These are phyloP conservation scores for Protosalanx chinensis DNA, from an alignment of 2,797 vertebrate genomes.

Conservation along the genomic window DNA sequence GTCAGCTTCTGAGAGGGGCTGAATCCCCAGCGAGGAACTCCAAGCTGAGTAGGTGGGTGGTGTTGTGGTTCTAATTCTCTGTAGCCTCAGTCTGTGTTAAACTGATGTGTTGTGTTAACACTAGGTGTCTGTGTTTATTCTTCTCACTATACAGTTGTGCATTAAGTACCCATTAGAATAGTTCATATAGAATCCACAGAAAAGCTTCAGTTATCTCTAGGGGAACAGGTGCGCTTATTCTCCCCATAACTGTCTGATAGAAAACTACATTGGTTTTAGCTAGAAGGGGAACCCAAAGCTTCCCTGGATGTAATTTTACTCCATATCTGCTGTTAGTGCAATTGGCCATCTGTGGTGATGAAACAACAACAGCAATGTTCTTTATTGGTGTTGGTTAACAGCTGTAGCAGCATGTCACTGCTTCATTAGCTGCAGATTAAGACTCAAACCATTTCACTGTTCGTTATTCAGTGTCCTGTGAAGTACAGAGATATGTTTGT, in stretches of 20 bases:
- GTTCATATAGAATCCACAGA: slow-evolving; percentile 9
- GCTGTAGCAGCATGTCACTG: no score
- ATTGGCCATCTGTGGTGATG: no score
- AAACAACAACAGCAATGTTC: no score
- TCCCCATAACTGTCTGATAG: not conserved
- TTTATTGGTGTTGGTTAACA: no score
- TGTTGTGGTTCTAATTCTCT: not conserved
- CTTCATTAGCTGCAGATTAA: no score
- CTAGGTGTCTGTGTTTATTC: not conserved
- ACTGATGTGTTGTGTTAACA: slow-evolving; percentile 5
- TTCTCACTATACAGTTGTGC: not conserved
- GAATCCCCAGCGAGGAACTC: slow-evolving; percentile 94
- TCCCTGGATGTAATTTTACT: not conserved
- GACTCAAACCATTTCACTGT: no score
- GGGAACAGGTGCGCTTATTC: not conserved
- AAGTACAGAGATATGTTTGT: no score
- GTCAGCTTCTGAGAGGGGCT: slow-evolving; percentile 90
- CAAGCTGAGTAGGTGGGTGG: slow-evolving; percentile 87
- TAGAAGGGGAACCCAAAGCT: not conserved
- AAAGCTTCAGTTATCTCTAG: not conserved
- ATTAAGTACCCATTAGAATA: slow-evolving; percentile 8
- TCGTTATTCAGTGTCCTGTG: no score
- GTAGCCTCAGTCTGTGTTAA: slow-evolving; percentile 8
- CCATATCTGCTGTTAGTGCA: no score
- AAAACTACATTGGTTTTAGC: no score